Evolutionary conservation across 1,140 invertebrate genomes (phyloP).

Genomic region (Drosophila nannoptera): DNA sequence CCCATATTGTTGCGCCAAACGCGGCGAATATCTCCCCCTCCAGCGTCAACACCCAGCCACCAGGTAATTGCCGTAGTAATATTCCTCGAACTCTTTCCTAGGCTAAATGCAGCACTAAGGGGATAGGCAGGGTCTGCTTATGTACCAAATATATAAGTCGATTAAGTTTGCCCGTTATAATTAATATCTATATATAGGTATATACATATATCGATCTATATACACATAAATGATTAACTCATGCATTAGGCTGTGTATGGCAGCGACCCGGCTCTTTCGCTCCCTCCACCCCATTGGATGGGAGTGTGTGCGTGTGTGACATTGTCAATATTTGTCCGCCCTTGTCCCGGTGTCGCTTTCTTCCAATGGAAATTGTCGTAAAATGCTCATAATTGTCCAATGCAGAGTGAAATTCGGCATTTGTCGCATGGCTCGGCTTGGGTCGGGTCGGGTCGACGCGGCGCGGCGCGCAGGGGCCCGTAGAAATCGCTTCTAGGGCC

Average conservation of each 20-base stretch:
- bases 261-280: neutral
- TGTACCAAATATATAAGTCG: too few species aligned
- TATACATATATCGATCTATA: neutral
- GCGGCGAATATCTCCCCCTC: conserved; percentile 78
- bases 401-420: conserved; percentile 71
- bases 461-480: conserved; percentile 11
- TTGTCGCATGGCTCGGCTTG: conserved; percentile 15
- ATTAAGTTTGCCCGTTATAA: too few species aligned
- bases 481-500: conserved; percentile 23
- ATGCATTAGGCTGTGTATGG: neutral
- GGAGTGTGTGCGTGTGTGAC: conserved; percentile 13
- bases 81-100: too few species aligned
- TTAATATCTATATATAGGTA: too few species aligned
- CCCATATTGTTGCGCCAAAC: conserved; percentile 78
- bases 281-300: too few species aligned
- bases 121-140: too few species aligned
- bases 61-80: conserved; percentile 48
- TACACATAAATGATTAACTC: neutral
- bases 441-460: conserved; percentile 11
- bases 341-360: conserved; percentile 32
- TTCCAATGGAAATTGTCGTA: conserved; percentile 70
- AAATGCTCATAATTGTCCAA: conserved; percentile 71
- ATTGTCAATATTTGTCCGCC: conserved; percentile 66
- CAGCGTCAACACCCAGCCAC: conserved; percentile 77
- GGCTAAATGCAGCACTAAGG: neutral